phyloP scores from a whole-genome alignment of 2,113 vertebrate species.

The Rallus limicola region DNA sequence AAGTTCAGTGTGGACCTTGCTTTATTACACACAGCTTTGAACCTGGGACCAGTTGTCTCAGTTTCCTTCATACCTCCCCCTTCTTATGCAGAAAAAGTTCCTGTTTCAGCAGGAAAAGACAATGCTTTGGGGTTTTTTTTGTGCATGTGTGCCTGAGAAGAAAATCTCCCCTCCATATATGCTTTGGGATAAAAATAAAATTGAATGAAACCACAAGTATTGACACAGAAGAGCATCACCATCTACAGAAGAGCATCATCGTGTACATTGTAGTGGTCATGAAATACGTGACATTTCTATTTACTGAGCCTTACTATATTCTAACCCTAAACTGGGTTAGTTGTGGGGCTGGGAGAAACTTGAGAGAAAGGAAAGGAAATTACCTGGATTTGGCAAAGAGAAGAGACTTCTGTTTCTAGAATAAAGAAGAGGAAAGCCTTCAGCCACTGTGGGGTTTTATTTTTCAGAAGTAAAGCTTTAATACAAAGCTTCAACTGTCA shows the following conservation, averaged over 20 bases:
- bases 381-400: conserved; percentile 58
- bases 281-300: not conserved
- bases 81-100: not conserved
- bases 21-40: not conserved
- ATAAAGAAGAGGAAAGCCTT: conserved; percentile 52
- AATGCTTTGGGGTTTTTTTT: not conserved
- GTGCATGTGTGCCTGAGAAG: not conserved
- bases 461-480: conserved; percentile 9
- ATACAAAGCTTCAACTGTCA: conserved; percentile 4
- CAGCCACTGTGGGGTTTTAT: not conserved
- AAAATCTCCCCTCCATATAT: not conserved
- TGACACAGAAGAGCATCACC: not conserved
- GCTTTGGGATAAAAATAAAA: not conserved
- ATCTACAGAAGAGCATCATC: not conserved
- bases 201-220: not conserved
- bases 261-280: not conserved
- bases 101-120: not conserved
- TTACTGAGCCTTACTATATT: not conserved
- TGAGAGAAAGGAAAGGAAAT: conserved; percentile 32
- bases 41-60: not conserved
- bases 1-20: not conserved
- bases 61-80: not conserved
- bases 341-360: not conserved
- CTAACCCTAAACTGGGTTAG: not conserved
- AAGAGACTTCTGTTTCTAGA: conserved; percentile 50